These are phyloP conservation scores for Melanotaenia boesemani DNA, from an alignment of 2,797 vertebrate species.

Conservation along the genomic window DNA sequence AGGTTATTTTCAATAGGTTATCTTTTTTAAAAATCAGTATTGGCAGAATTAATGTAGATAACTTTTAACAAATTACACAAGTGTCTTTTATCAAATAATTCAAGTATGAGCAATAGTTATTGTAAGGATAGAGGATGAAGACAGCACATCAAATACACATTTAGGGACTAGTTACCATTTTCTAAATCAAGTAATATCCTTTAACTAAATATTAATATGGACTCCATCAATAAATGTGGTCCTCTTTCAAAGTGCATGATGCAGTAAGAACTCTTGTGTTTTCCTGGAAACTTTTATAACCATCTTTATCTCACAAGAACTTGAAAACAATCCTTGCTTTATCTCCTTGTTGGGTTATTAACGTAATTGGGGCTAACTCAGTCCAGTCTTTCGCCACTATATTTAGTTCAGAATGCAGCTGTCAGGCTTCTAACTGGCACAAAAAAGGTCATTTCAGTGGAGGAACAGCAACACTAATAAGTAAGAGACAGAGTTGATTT, in stretches of 20 bases:
- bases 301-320: too few relatives aligned
- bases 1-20: background rate
- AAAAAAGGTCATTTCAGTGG: background rate
- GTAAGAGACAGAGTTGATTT: background rate
- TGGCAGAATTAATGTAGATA: background rate
- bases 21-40: conserved; percentile 10
- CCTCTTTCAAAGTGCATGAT: too few relatives aligned
- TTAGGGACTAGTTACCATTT: background rate
- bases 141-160: background rate
- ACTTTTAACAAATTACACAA: conserved; percentile 2
- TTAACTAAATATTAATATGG: background rate
- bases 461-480: background rate
- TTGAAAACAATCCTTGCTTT: too few relatives aligned
- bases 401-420: background rate
- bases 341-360: background rate
- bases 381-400: background rate
- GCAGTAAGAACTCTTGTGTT: too few relatives aligned
- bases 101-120: background rate
- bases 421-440: background rate
- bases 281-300: too few relatives aligned
- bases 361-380: background rate
- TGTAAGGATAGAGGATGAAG: background rate
- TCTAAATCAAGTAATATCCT: too few relatives aligned
- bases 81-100: background rate
- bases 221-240: too few relatives aligned